Conservation (phyloP, 2,113 vertebrate genomes). For the Mohoua ochrocephala region DNA sequence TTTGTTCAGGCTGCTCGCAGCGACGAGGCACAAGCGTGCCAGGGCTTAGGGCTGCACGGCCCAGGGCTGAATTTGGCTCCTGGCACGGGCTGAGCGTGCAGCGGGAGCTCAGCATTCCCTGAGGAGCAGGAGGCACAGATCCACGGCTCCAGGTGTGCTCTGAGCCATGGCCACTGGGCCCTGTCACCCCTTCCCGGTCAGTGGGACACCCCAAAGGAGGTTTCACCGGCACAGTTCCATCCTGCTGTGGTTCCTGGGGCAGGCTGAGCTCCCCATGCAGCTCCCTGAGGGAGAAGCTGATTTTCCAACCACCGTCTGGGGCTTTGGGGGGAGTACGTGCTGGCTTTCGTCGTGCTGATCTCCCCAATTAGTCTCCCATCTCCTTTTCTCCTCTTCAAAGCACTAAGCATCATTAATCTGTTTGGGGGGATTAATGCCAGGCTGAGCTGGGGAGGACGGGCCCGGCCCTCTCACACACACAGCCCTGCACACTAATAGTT, state of each 20-base stretch:
- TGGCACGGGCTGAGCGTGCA: fast-evolving
- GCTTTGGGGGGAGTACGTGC: neutral
- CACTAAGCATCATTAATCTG: slow-evolving; percentile 8
- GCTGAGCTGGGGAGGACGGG: neutral
- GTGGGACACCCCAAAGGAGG: neutral
- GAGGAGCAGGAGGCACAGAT: neutral
- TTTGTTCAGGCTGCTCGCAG: neutral
- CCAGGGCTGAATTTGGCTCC: neutral
- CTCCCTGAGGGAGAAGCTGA: neutral
- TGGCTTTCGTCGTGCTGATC: neutral
- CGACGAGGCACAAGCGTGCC: neutral
- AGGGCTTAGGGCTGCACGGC: neutral
- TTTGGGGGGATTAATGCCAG: slow-evolving; percentile 27
- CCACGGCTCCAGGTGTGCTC: neutral
- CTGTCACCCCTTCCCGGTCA: fast-evolving
- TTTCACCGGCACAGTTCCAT: neutral
- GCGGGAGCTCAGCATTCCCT: neutral
- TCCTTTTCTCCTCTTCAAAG: slow-evolving; percentile 53
- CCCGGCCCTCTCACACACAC: neutral
- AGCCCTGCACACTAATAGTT: slow-evolving; percentile 15
- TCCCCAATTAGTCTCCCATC: slow-evolving; percentile 45
- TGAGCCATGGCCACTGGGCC: fast-evolving
- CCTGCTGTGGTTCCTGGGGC: fast-evolving
- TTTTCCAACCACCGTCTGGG: neutral
- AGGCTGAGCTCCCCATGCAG: neutral